Evolutionary conservation across 2,797 vertebrate species (phyloP).

Genomic region (Falco cherrug): DNA sequence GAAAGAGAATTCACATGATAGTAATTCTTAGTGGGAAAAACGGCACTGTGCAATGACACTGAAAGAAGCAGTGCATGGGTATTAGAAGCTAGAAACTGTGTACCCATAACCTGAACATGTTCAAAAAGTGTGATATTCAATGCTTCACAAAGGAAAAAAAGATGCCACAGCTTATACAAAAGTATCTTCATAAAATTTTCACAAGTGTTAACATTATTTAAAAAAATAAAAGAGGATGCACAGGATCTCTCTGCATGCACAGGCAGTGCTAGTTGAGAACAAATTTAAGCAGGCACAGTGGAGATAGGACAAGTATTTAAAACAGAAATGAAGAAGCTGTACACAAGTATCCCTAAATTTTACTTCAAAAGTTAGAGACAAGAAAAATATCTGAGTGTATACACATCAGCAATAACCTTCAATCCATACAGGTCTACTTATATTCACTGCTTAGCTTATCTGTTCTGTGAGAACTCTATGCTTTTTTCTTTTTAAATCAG

Average conservation of each 20-base stretch:
- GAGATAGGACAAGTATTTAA: conserved; percentile 72
- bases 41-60: conserved; percentile 77
- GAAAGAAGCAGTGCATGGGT: conserved; percentile 74
- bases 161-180: conserved; percentile 84
- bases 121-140: conserved; percentile 75
- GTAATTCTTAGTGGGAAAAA: conserved; percentile 65
- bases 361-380: conserved; percentile 70
- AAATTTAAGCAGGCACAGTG: conserved; percentile 90
- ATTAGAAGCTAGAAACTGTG: conserved; percentile 71
- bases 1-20: conserved; percentile 77
- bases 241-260: conserved; percentile 88
- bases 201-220: conserved; percentile 91
- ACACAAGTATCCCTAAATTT: conserved; percentile 69
- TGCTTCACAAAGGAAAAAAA: conserved; percentile 76
- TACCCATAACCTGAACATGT: conserved; percentile 75
- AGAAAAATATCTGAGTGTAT: conserved; percentile 70
- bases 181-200: conserved; percentile 89
- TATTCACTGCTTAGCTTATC: conserved; percentile 75
- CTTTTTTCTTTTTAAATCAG: conserved; percentile 46
- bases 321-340: conserved; percentile 75
- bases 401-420: conserved; percentile 56
- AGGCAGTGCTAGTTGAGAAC: conserved; percentile 93
- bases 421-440: conserved; percentile 71
- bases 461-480: conserved; percentile 65
- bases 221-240: conserved; percentile 93